These are phyloP conservation scores for Eulithis prunata DNA, from an alignment of 2,888 invertebrate species.

Conservation along the genomic window DNA sequence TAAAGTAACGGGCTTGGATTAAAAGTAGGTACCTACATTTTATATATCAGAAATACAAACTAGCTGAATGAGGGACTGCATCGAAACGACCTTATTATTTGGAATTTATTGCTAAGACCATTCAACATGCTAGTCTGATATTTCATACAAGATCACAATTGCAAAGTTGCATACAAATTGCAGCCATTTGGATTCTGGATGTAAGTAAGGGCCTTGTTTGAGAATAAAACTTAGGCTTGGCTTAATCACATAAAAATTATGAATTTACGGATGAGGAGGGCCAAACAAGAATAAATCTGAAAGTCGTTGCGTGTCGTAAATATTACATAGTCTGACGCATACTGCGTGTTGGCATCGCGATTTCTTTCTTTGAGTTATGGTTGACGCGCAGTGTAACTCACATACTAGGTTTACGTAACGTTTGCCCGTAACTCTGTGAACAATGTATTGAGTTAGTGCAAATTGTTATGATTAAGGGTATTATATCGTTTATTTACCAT, in stretches of 20 bases:
- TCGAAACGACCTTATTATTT: slow-evolving; percentile 21
- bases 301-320: no score
- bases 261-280: not conserved
- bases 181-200: slow-evolving; percentile 25
- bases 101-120: slow-evolving; percentile 18
- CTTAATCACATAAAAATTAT: not conserved
- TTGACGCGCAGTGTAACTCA: no score
- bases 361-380: no score
- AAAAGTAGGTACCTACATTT: no score
- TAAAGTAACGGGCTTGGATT: no score
- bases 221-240: not conserved
- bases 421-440: no score
- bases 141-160: slow-evolving; percentile 20
- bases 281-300: not conserved
- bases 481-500: no score
- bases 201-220: not conserved
- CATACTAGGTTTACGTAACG: no score
- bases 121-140: slow-evolving; percentile 8
- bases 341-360: no score
- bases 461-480: no score
- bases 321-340: no score
- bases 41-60: not conserved
- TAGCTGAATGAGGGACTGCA: slow-evolving; percentile 6
- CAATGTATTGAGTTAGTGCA: no score
- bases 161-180: slow-evolving; percentile 34